Evolutionary conservation across 1,140 invertebrate species (phyloP), one percentile per base, ranked within the genome.

Genomic region (Calycopis cecrops): DNA sequence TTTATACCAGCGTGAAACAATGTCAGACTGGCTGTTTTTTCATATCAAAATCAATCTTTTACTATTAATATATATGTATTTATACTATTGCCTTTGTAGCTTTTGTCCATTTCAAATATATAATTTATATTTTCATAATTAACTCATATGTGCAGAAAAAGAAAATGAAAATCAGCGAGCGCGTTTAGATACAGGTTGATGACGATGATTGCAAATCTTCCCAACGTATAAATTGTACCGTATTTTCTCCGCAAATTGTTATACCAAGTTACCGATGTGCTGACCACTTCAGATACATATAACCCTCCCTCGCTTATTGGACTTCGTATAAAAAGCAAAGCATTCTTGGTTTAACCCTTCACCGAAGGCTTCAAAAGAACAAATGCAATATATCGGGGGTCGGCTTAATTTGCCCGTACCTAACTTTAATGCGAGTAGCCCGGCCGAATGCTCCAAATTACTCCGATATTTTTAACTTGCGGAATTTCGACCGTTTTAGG

Each of bases 321-420:
- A 74, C 65, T 72, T 71, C 62, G 64, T 79, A 83, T 87, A 88
- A 88, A 88, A 88, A 87, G 80, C 85, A 79, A 82, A 83, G 85
- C 85, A 88, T 88, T 88, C 87, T 88, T 88, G 80, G 75, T 85
- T 80, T 79, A 88, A 88, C 87, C 87, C 85, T 88, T 88, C 77
- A 80, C 68, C 71, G 71, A 59, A 69, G 69, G 78, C 78, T 75
- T 86, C 81, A 87, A 87, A 87, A 87, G 84, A 87, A 87, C 84
- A 87, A 87, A 87, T 76, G 79, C 84, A 87, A 87, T 87, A 87
- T 87, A 84, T 85, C 69, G 79, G 76, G 80, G 70, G 79, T 69
- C 65, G 75, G 80, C 79, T 79, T 86, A 82, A 86, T 86, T 86
- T 84, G 79, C 71, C 67, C 69, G 69, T 73, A 73, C 76, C 72